Evolutionary conservation across 2,888 invertebrate species (phyloP).

Genomic region (Cartodere bifasciata): DNA sequence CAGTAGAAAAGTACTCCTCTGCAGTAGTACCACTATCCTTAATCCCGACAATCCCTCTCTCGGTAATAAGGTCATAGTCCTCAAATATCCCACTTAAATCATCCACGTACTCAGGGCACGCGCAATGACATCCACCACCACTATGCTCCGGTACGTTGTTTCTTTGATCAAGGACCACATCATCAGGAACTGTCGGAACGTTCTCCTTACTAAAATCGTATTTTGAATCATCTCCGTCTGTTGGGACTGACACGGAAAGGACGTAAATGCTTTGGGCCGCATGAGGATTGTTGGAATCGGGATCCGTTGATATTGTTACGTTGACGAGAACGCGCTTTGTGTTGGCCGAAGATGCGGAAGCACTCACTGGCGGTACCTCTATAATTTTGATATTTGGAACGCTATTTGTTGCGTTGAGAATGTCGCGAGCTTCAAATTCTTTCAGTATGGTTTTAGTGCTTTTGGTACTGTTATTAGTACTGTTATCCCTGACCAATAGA

Average conservation of each 20-base stretch:
- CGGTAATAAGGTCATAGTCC: no score
- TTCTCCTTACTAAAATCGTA: constrained; percentile 38
- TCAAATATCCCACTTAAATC: no score
- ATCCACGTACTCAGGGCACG: no score
- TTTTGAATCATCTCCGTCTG: no score
- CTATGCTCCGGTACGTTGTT: constrained; percentile 24
- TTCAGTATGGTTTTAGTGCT: constrained; percentile 14
- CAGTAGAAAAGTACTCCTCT: no score
- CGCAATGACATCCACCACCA: constrained; percentile 62
- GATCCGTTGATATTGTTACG: constrained; percentile 67
- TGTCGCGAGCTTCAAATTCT: constrained; percentile 19
- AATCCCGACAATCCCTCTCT: no score
- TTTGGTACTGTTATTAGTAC: no score
- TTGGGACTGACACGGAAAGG: constrained; percentile 68
- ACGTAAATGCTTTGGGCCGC: constrained; percentile 59
- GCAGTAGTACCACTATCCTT: constrained; percentile 1
- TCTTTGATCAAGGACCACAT: constrained; percentile 17
- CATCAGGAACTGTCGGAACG: constrained; percentile 30
- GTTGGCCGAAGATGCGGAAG: constrained; percentile 20
- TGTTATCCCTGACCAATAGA: constrained; percentile 19
- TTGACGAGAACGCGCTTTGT: constrained; percentile 62
- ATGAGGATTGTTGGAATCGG: constrained; percentile 37
- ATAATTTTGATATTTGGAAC: constrained; percentile 28
- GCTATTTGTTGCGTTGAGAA: no score
- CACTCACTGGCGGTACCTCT: constrained; percentile 31